Percentiles rank a stretch among this genome's conserved stretches.
These are phyloP conservation scores for Malurus leucopterus DNA, from an alignment of 2,797 vertebrate species.

Conservation along the genomic window DNA sequence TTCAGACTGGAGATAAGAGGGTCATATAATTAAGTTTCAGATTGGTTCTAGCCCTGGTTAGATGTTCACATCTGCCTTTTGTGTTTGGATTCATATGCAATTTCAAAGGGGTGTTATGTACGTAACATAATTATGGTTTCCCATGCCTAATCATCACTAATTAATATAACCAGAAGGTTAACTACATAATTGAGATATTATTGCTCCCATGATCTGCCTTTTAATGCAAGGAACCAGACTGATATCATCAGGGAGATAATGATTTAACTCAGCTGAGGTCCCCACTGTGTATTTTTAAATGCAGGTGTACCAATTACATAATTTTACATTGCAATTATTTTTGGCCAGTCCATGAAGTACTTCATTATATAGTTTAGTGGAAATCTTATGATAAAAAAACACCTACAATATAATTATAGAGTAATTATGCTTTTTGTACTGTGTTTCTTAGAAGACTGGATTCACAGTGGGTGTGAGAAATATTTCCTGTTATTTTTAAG, in stretches of 20 bases:
- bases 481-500: not conserved
- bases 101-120: slow-evolving; percentile 28
- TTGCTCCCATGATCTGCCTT: slow-evolving; percentile 41
- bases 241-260: slow-evolving; percentile 16
- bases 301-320: not conserved
- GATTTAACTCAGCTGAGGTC: not conserved
- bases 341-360: not conserved
- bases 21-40: not conserved
- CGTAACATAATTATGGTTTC: slow-evolving; percentile 36
- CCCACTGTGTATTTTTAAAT: slow-evolving; percentile 1
- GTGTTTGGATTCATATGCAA: not conserved
- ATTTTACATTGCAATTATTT: slow-evolving; percentile 7
- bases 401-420: not conserved
- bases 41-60: not conserved
- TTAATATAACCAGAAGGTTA: slow-evolving; percentile 61
- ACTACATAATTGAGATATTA: slow-evolving; percentile 49
- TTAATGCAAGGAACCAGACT: slow-evolving; percentile 31
- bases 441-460: not conserved
- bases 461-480: not conserved
- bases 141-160: slow-evolving; percentile 48
- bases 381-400: not conserved
- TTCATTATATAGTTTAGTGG: not conserved
- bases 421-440: not conserved
- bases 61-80: slow-evolving; percentile 15
- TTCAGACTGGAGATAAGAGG: not conserved